Conservation (phyloP, 1,140 invertebrate genomes). For the Ceratina calcarata region DNA sequence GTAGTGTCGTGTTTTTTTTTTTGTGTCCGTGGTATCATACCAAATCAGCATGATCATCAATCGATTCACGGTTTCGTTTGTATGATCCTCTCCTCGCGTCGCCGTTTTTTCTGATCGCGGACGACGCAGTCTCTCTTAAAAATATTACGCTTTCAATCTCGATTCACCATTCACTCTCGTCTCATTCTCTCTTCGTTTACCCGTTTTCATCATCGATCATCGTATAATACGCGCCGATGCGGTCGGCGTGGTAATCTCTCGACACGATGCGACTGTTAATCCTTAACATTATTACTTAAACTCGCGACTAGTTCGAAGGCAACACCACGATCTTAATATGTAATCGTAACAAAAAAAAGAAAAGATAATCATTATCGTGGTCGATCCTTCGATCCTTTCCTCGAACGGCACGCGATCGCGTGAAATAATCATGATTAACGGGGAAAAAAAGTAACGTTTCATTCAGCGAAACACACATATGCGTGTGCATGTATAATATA, state of each 20-base stretch:
- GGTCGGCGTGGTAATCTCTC: slow-evolving; percentile 2
- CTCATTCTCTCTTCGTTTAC: slow-evolving; percentile 17
- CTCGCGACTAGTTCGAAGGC: slow-evolving; percentile 63
- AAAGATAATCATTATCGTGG: slow-evolving; percentile 11
- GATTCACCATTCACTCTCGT: slow-evolving; percentile 26
- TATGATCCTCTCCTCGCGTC: neutral
- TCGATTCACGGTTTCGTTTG: neutral
- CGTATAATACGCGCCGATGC: neutral
- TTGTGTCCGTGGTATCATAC: neutral
- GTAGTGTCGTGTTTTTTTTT: slow-evolving; percentile 33
- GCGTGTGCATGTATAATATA: slow-evolving; percentile 13
- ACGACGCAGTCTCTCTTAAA: slow-evolving; percentile 1
- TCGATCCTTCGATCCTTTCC: slow-evolving; percentile 30
- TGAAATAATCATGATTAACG: slow-evolving; percentile 40
- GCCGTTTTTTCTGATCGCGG: slow-evolving; percentile 5
- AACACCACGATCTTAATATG: slow-evolving; percentile 36
- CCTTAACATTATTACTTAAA: slow-evolving; percentile 36
- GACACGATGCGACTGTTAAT: slow-evolving; percentile 2
- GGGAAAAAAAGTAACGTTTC: slow-evolving; percentile 8
- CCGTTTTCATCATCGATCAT: slow-evolving; percentile 12
- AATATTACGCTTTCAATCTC: slow-evolving; percentile 3
- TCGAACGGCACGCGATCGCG: slow-evolving; percentile 25
- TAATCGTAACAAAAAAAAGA: neutral
- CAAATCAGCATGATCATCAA: slow-evolving; percentile 16
- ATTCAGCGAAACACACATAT: slow-evolving; percentile 33